Conservation (phyloP, 2,113 vertebrate species). For the Seriola quinqueradiata region DNA sequence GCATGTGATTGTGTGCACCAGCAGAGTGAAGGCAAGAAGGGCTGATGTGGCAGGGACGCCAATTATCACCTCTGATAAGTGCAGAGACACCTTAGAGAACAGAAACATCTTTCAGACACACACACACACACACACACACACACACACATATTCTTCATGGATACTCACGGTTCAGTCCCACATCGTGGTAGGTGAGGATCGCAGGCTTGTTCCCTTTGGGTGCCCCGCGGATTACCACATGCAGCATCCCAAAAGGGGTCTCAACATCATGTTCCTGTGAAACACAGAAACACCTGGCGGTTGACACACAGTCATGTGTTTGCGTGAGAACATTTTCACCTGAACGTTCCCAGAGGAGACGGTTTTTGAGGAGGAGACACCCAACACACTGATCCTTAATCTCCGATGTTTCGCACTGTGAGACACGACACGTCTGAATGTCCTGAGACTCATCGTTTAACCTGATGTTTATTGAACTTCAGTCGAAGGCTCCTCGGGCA, state of each 20-base stretch:
- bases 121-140: conserved; percentile 1
- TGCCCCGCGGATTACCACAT: conserved; percentile 95
- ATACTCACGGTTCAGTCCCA: conserved; percentile 97
- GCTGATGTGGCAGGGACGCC: neutral
- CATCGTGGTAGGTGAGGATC: conserved; percentile 97
- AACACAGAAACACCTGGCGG: conserved; percentile 53
- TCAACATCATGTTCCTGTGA: conserved; percentile 96
- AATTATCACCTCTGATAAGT: conserved; percentile 67
- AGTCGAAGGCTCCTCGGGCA: too few relatives aligned
- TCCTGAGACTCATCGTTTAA: neutral
- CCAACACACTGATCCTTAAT: neutral
- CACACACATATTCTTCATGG: neutral
- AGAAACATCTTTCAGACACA: neutral
- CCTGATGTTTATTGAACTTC: neutral
- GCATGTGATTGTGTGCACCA: neutral
- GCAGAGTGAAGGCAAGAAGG: neutral
- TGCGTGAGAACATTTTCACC: neutral
- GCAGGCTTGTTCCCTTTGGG: conserved; percentile 96
- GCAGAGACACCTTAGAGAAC: conserved; percentile 37
- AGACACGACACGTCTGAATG: too few relatives aligned
- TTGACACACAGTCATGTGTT: neutral
- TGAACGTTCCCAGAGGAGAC: neutral
- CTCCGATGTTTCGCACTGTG: neutral
- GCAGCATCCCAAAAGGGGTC: conserved; percentile 95
- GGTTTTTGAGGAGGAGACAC: neutral